These are phyloP conservation scores for Serripes groenlandicus DNA, from an alignment of 2,888 invertebrate genomes.

Conservation along the genomic window DNA sequence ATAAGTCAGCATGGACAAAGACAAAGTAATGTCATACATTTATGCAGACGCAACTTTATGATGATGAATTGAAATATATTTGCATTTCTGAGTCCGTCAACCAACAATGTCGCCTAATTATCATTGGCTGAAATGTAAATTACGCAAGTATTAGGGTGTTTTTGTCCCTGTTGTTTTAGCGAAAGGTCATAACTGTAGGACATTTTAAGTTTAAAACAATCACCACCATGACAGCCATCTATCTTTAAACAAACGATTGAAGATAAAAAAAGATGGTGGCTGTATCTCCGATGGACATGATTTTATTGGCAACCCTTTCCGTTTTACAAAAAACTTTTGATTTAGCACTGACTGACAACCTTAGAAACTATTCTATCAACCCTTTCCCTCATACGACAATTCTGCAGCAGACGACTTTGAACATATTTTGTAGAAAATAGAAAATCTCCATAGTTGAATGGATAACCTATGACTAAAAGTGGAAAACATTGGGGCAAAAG, in stretches of 20 bases:
- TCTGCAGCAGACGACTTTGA: too few relatives aligned
- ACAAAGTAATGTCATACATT: conserved; percentile 41
- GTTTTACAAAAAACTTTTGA: too few relatives aligned
- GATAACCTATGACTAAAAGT: too few relatives aligned
- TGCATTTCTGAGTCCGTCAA: conserved; percentile 56
- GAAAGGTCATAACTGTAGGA: conserved; percentile 44
- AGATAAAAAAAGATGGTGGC: not conserved
- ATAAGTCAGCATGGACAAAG: conserved; percentile 56
- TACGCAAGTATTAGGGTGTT: conserved; percentile 31
- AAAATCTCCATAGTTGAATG: too few relatives aligned
- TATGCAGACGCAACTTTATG: conserved; percentile 63
- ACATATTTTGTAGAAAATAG: too few relatives aligned
- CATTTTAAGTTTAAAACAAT: conserved; percentile 47
- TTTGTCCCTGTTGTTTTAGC: conserved; percentile 20
- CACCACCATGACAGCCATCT: conserved; percentile 55
- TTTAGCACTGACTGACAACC: too few relatives aligned
- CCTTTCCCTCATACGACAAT: too few relatives aligned
- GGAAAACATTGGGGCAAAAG: too few relatives aligned
- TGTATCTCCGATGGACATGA: conserved; percentile 5
- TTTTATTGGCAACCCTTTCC: too few relatives aligned
- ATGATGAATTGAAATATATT: conserved; percentile 67
- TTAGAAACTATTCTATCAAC: too few relatives aligned
- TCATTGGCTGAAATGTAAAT: conserved; percentile 50
- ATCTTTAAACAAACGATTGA: conserved; percentile 29
- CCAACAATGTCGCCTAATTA: conserved; percentile 28